Base-by-base conservation (phyloP, 2,113 vertebrate genomes). In the Megaleporinus macrocephalus region DNA sequence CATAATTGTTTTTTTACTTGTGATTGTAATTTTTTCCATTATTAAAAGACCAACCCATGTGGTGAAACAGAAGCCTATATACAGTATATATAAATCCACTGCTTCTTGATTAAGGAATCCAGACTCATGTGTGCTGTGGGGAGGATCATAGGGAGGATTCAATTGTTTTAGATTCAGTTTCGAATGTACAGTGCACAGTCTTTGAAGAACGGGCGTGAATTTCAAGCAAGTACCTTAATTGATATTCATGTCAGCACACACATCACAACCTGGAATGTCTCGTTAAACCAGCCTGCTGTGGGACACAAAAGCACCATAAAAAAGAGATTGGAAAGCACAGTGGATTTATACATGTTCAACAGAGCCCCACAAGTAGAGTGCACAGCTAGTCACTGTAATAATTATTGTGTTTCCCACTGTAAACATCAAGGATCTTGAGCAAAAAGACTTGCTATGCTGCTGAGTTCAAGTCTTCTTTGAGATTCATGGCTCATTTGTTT, bases 181-280 rank as follows among this genome's bases (percentile, higher is more conserved):
- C 49, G 44, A 81, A 75, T 81, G 53, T 72, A 24, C 72, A 49
- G 27, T 61, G 63, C 36, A 24, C 33, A 66, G 13, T 81, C 29
- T 22, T 14, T 13, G 5, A n/a, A 75, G 49, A 15, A 36, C 11
- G 29, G 24, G 24, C 62, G 36, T 76, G 51, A 47, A 70, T 76
- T 82, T 69, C 49, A 70, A 76, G 59, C 29, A 13, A 82, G 63
- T 7, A 30, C 30, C 4, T 33, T 26, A 76, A 69, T 82, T 82
- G 73, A 81, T 75, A 81, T 81, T 66, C 80, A 76, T 24, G 26
- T 68, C 16, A 30, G 49, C 16, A 30, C n/a, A 29, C 59, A 15
- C 41, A 61, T 70, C 73, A 82, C 53, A 76, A 76, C 20, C 15
- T 30, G 63, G 33, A 69, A 36, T 22, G 53, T 76, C 73, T 82